phyloP scores from a whole-genome alignment of 2,113 vertebrate genomes.

The Zootoca vivipara region DNA sequence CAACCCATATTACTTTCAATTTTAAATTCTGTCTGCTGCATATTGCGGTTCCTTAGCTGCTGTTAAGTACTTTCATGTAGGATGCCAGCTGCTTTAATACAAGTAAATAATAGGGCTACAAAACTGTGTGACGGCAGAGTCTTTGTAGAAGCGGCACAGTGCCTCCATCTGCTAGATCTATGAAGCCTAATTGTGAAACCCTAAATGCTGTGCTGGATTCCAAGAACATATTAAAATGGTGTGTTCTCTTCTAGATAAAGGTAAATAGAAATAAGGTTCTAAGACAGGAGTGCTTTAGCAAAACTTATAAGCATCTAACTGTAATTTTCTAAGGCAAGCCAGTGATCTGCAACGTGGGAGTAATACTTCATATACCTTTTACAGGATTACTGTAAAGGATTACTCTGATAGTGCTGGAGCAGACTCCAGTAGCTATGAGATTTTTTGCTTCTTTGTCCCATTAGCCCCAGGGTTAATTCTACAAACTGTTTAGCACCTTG shows the following conservation, averaged over 20 bases:
- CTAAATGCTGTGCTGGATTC: neutral
- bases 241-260: neutral
- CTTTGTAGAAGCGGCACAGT: neutral
- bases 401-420: neutral
- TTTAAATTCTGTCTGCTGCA: neutral
- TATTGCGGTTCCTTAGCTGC: neutral
- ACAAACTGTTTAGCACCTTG: neutral
- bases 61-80: neutral
- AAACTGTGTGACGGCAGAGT: constrained; percentile 3
- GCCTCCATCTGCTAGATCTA: constrained; percentile 14
- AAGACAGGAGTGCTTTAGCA: neutral
- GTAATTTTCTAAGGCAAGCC: neutral
- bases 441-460: neutral
- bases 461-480: neutral
- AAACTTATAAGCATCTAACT: neutral
- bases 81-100: neutral
- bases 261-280: neutral
- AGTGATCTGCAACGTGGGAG: neutral
- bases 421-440: neutral
- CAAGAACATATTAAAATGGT: neutral
- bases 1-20: neutral
- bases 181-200: neutral
- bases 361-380: neutral
- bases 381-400: neutral
- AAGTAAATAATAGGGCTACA: constrained; percentile 14